Evolutionary conservation across 2,113 vertebrate species (phyloP), one percentile per base, ranked within the genome.

Genomic region (Zootoca vivipara): DNA sequence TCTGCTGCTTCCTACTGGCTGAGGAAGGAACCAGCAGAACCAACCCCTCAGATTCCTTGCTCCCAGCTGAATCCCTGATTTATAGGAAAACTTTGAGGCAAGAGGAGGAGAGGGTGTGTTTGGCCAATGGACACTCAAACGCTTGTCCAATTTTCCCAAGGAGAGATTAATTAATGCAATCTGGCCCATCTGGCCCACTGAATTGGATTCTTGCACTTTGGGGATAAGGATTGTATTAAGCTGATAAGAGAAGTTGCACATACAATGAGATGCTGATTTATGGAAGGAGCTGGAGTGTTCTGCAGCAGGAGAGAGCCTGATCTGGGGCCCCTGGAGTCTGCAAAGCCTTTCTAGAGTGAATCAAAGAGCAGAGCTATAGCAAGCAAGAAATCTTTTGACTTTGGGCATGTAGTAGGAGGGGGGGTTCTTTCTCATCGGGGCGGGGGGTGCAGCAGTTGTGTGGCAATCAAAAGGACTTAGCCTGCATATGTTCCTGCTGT

Each of bases 231-330:
- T 92, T 85, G 88, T 75, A 87, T 95, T 92, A 89, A 93, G 73
- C 82, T 82, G 92, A 90, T 90, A 95, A 93, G 86, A 88, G 40
- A 89, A 87, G 62, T 92, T 91, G 89, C 90, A 86, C 86, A 87
- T 88, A 85, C 92, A 91, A 87, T 87, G 85, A 96, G 94, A 94
- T 92, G 91, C 87, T 93, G 95, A 94, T 92, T 92, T 95, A 95
- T 94, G 93, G 88, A 83, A 90, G 62, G 10, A 67, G 91, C 87
- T 91, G 85, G 91, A 78, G 88, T 67, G 88, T 91, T 94, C 89
- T 90, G 72, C n/a, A 64, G n/a, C 33, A n/a, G 40, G 72, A 24
- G 65, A 85, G 84, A 90, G 89, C 86, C 35, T 56, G 89, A 78
- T 75, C 89, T 88, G 70, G 46, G 42, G 85, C 82, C 85, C 56